Conservation (phyloP, 1,140 invertebrate genomes). For the Spodoptera frugiperda region DNA sequence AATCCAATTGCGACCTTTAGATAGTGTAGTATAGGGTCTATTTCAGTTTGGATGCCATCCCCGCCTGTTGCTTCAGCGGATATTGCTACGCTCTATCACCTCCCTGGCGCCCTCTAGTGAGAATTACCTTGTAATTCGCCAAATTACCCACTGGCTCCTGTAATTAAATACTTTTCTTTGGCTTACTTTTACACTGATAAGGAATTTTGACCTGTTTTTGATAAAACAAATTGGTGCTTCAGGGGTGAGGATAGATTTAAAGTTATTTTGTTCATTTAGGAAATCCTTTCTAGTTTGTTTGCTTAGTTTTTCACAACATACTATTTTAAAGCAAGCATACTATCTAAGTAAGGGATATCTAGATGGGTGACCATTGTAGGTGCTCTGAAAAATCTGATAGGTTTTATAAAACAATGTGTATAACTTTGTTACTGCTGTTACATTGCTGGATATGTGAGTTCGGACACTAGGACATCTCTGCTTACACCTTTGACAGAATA, state of each 20-base stretch:
- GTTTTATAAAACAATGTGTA: too few relatives aligned
- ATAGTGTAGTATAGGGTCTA: not conserved
- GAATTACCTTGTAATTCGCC: conserved; percentile 78
- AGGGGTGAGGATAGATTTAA: not conserved
- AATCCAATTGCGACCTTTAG: conserved; percentile 1
- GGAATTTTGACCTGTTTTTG: conserved; percentile 10
- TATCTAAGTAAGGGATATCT: too few relatives aligned
- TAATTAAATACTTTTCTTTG: conserved; percentile 75
- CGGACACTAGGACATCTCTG: too few relatives aligned
- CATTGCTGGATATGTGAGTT: too few relatives aligned
- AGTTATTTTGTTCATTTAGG: too few relatives aligned
- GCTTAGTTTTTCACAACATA: too few relatives aligned
- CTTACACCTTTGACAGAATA: not conserved
- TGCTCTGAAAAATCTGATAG: too few relatives aligned
- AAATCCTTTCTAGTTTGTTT: too few relatives aligned
- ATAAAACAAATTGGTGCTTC: not conserved
- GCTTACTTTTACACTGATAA: conserved; percentile 32
- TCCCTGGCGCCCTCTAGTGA: conserved; percentile 63
- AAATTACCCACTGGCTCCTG: conserved; percentile 75
- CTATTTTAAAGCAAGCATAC: too few relatives aligned
- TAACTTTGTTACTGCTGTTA: too few relatives aligned
- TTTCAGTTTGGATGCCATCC: not conserved
- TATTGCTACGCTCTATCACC: conserved; percentile 72
- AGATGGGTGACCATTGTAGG: too few relatives aligned
- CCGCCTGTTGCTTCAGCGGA: conserved; percentile 77